phyloP scores from a whole-genome alignment of 2,888 invertebrate genomes.

The Lepidonotus clava region DNA sequence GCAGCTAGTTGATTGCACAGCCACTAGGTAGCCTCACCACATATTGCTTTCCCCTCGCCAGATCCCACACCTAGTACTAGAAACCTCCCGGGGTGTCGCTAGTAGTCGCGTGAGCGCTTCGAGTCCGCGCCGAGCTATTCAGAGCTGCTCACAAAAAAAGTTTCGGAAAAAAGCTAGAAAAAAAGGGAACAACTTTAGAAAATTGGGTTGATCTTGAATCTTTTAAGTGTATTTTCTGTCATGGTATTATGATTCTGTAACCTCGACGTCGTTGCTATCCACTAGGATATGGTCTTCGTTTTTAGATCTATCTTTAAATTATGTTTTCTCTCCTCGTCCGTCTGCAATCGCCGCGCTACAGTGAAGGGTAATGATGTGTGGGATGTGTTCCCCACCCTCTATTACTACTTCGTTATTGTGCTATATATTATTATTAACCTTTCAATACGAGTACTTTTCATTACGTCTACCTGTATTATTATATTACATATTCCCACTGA shows the following conservation, averaged over 20 bases:
- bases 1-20: constrained; percentile 13
- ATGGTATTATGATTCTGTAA: too few relatives aligned
- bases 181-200: too few relatives aligned
- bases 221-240: too few relatives aligned
- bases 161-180: too few relatives aligned
- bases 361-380: constrained; percentile 52
- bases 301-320: constrained; percentile 26
- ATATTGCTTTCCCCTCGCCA: neutral
- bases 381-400: constrained; percentile 29
- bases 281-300: too few relatives aligned
- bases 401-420: constrained; percentile 34
- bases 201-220: too few relatives aligned
- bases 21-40: constrained; percentile 15
- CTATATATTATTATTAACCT: constrained; percentile 15
- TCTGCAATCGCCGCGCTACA: constrained; percentile 1
- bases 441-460: neutral
- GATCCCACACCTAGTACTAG: neutral
- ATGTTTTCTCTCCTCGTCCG: constrained; percentile 42
- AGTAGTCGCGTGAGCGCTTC: too few relatives aligned
- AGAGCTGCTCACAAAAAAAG: too few relatives aligned
- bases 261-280: too few relatives aligned
- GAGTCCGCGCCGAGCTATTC: too few relatives aligned
- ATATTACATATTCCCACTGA: neutral
- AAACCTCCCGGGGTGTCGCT: neutral
- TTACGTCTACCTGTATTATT: neutral